Base-by-base conservation (phyloP, 2,797 vertebrate genomes). In the Acanthurus tractus region DNA sequence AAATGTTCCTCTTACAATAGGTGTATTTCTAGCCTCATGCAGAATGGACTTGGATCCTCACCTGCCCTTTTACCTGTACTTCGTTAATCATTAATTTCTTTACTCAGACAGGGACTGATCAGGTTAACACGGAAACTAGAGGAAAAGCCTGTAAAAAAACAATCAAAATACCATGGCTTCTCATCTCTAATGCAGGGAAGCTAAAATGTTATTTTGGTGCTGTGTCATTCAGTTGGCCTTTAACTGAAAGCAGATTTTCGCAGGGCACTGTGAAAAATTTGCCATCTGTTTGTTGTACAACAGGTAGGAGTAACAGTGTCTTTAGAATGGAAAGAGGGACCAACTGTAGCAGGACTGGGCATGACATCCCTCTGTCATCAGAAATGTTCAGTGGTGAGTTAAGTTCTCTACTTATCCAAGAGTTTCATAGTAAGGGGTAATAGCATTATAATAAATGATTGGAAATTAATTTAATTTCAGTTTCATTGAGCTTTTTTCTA, bases 301-400 rank as follows among this genome's bases (percentile, higher is more conserved):
- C n/a, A 45, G 38, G 55, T 34, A 29, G 14, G 44, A 55, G 22
- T 0, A 29, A 15, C 8, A 6, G 49, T 18, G 10, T 4, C n/a
- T 20, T 13, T 6, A 91, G 40, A 61, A 92, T 93, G 92, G 79
- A 70, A n/a, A 90, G 81, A 63, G 73, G 48, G 42, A 22, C 57
- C 49, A 96, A 96, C 92, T 96, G 96, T 64, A 95, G 93, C 73
- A 86, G 93, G 85, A 84, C 89, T 3, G 88, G 89, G 11, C 83
- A 86, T 23, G 94, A 93, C 63, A 94, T 96, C 69, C 95, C 95
- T 23, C 81, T 96, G 62, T 96, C 96, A 0, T 94, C 93, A 0
- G 90, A 96, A 17, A 91, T 96, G 67, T 95, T 96, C 78, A 92
- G 88, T 69, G 95, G 96, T 96, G 76, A 90, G 75, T 55, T 0